These are phyloP conservation scores for Pachypsylla venusta DNA, from an alignment of 1,140 invertebrate species.

Conservation along the genomic window DNA sequence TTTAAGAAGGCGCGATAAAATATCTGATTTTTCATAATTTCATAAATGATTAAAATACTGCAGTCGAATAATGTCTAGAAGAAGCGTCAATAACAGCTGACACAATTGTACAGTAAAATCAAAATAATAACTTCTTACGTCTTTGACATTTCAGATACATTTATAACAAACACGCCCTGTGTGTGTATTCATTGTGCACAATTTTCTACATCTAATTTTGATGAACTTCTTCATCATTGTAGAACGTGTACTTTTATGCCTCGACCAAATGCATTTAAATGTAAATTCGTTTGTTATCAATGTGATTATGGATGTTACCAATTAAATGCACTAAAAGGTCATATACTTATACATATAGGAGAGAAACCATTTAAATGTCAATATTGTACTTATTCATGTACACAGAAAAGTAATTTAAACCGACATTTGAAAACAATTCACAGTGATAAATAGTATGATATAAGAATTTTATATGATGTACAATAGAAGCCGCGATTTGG, in stretches of 20 bases:
- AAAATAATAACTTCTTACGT: too few species aligned
- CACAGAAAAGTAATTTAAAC: background rate
- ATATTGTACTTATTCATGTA: background rate
- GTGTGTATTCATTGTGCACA: background rate
- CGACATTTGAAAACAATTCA: background rate
- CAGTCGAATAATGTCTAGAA: too few species aligned
- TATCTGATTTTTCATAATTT: too few species aligned
- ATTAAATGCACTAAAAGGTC: background rate
- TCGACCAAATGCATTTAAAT: background rate
- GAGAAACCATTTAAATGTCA: conserved; percentile 6
- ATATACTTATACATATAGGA: background rate
- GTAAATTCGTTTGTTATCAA: background rate
- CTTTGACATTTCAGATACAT: too few species aligned
- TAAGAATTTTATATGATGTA: background rate
- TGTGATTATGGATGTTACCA: conserved; percentile 1
- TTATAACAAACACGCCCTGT: too few species aligned
- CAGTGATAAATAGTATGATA: background rate
- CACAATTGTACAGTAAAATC: too few species aligned
- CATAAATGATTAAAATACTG: too few species aligned
- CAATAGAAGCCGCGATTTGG: background rate
- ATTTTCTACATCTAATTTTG: background rate
- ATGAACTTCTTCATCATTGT: background rate
- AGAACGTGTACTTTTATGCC: background rate
- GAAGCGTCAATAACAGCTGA: too few species aligned
- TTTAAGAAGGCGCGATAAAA: too few species aligned